Conservation (phyloP, 2,797 vertebrate species). For the Melanotaenia boesemani region DNA sequence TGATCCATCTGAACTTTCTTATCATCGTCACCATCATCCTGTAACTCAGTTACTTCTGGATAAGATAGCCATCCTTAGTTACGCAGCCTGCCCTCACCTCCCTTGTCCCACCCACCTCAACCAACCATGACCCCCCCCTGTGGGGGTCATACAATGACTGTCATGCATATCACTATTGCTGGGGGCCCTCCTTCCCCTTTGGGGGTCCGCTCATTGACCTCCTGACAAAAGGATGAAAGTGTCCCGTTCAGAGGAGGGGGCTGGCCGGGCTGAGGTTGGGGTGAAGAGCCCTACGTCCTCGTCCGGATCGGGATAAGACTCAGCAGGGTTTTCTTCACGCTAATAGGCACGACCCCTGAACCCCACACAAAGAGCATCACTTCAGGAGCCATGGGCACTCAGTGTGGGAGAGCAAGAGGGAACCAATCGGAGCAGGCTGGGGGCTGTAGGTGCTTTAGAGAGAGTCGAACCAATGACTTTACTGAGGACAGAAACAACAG, state of each 20-base stretch:
- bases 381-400: slow-evolving; percentile 82
- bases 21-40: slow-evolving; percentile 48
- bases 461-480: slow-evolving; percentile 75
- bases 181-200: slow-evolving; percentile 88
- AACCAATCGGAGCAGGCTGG: slow-evolving; percentile 66
- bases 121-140: slow-evolving; percentile 78
- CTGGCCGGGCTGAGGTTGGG: slow-evolving; percentile 72
- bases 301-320: slow-evolving; percentile 87
- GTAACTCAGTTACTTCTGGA: slow-evolving; percentile 72
- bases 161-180: slow-evolving; percentile 93
- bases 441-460: slow-evolving; percentile 69
- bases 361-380: slow-evolving; percentile 83
- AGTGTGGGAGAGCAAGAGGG: slow-evolving; percentile 78
- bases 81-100: slow-evolving; percentile 49
- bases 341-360: slow-evolving; percentile 84
- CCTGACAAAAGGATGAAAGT: slow-evolving; percentile 94
- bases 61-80: slow-evolving; percentile 76
- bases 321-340: slow-evolving; percentile 86
- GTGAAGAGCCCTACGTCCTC: slow-evolving; percentile 86
- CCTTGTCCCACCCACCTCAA: slow-evolving; percentile 73
- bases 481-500: slow-evolving; percentile 70
- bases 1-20: slow-evolving; percentile 12
- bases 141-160: slow-evolving; percentile 84
- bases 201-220: slow-evolving; percentile 91
- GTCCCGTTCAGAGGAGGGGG: slow-evolving; percentile 84